Conservation (phyloP, 2,113 vertebrate genomes). For the Chloropsis cyanopogon region DNA sequence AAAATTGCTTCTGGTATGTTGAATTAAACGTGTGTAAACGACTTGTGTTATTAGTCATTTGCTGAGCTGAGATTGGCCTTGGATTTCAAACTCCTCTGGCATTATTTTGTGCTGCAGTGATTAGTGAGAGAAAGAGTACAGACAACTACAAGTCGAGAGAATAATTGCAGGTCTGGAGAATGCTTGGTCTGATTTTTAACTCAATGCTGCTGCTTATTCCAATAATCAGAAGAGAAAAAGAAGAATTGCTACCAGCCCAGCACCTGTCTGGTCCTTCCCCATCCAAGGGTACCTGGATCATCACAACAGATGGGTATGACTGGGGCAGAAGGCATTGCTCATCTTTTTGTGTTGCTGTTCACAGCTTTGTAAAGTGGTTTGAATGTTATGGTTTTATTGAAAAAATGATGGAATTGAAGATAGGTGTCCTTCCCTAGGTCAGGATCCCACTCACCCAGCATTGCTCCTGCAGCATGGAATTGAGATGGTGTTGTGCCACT, state of each 20-base stretch:
- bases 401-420: neutral
- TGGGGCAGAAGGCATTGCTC: neutral
- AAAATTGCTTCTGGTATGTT: slow-evolving; percentile 45
- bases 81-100: neutral
- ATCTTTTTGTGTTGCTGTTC: neutral
- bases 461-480: rapidly evolving
- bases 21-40: slow-evolving; percentile 47
- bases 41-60: neutral
- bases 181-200: neutral
- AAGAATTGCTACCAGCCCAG: neutral
- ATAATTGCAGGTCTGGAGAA: neutral
- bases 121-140: neutral
- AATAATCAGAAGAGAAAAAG: neutral
- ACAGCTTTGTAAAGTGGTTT: neutral
- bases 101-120: neutral
- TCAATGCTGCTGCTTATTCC: neutral
- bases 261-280: neutral
- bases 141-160: neutral
- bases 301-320: neutral
- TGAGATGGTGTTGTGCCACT: neutral
- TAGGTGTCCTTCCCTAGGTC: neutral
- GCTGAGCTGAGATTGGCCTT: neutral
- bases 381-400: neutral
- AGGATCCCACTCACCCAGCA: neutral
- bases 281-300: neutral